Base-by-base conservation (phyloP, 2,888 invertebrate species). In the Drosophila recens region DNA sequence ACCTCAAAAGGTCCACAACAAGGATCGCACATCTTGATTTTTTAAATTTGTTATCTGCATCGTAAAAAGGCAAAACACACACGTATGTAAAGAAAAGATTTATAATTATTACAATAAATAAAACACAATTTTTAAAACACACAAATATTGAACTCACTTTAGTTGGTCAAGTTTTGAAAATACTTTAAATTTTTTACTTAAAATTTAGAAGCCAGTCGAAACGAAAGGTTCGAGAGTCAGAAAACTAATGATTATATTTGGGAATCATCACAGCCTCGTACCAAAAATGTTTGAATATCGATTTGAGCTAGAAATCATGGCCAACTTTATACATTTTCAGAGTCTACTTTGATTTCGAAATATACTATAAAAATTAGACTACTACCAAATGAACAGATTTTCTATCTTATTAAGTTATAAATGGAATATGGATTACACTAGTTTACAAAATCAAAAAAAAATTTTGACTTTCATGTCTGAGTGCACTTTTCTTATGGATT, bases 1-100 rank as follows among this genome's bases (percentile, higher is more conserved):
- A 92, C 92, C 90, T 91, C 91, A 65, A 90, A 90, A 48, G 92
- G 91, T 80, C 91, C 91, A 69, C 91, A 88, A 61, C 92, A 92
- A 17, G 91, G 91, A 76, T 90, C 92, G 66, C 91, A 91, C 91
- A 91, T 91, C 80, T 66, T 75, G 56, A 61, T 63, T 52, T 64
- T 75, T 56, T 56, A 46, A 17, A 43, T 13, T 61, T 51, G 65
- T 43, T 45, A 71, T 79, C 85, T 88, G 43, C 57, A 17, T 38
- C 3, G 17, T 56, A 0, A 6, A 11, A 34, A 30, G 8, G 30
- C 8, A 30, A n/a, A n/a, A 8, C 30, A 36, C 34, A 36, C 34
- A 4, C 3, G 10, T 4, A 36, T 36, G 30, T 30, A 30, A 36
- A 6, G 27, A 30, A 48, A 30, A 48, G 15, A 57, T 46, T 15